phyloP scores from a whole-genome alignment of 2,113 vertebrate species.

The Carassius auratus region DNA sequence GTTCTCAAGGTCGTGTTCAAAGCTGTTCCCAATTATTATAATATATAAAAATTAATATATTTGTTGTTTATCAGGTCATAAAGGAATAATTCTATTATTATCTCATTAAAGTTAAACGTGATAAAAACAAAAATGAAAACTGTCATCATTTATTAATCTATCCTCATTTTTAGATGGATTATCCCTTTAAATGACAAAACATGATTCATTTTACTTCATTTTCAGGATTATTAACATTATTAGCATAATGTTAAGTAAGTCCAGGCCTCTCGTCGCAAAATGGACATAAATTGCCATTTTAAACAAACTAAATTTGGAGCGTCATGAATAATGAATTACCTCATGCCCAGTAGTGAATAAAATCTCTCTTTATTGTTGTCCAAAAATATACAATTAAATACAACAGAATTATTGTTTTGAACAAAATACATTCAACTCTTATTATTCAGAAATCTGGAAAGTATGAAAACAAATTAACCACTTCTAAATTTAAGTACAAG shows the following conservation, averaged over 20 bases:
- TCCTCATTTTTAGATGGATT: too few relatives aligned
- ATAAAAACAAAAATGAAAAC: too few relatives aligned
- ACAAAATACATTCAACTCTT: neutral
- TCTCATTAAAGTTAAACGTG: neutral
- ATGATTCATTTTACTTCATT: too few relatives aligned
- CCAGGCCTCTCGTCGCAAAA: too few relatives aligned
- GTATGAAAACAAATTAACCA: neutral
- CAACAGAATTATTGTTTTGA: neutral
- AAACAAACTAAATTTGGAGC: too few relatives aligned
- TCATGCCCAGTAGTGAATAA: neutral
- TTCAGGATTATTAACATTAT: too few relatives aligned
- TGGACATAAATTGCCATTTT: too few relatives aligned
- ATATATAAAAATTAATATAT: slow-evolving; percentile 65
- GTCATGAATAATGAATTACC: too few relatives aligned
- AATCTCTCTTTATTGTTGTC: slow-evolving; percentile 23
- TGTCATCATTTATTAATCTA: too few relatives aligned
- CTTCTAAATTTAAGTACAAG: neutral
- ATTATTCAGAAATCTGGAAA: neutral
- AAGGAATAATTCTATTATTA: too few relatives aligned
- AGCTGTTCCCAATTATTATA: slow-evolving; percentile 78
- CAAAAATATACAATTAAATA: slow-evolving; percentile 31
- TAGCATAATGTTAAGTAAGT: too few relatives aligned
- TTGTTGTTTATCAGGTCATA: neutral
- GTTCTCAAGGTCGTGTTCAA: slow-evolving; percentile 85
- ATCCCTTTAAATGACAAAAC: too few relatives aligned